These are phyloP conservation scores for Malurus alboscapulatus DNA, from an alignment of 2,113 vertebrate species.

Conservation along the genomic window DNA sequence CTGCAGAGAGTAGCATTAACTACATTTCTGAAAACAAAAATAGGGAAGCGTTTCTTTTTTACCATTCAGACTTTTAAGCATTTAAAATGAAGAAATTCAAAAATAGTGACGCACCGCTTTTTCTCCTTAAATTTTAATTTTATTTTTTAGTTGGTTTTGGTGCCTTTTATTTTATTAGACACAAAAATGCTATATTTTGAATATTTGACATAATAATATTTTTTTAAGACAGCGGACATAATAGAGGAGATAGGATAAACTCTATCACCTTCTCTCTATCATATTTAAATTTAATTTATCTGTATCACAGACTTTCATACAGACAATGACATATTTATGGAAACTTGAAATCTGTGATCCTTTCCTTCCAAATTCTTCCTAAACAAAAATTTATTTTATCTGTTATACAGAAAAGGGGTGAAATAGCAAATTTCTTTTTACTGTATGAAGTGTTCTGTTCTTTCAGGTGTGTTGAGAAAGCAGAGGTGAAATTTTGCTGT, in stretches of 20 bases:
- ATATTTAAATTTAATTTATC: not conserved
- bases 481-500: not conserved
- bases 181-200: too few species aligned
- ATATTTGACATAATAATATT: not conserved
- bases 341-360: not conserved
- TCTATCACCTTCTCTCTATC: not conserved
- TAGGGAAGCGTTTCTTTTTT: not conserved
- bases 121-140: not conserved
- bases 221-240: not conserved
- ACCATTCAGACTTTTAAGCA: not conserved
- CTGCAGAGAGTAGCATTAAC: not conserved
- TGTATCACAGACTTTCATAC: not conserved
- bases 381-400: not conserved
- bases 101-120: not conserved
- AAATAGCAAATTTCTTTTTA: not conserved
- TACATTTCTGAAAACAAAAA: not conserved
- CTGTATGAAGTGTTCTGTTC: not conserved
- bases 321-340: not conserved
- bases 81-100: not conserved
- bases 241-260: not conserved
- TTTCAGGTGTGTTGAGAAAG: not conserved
- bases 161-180: not conserved
- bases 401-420: not conserved
- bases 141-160: rapidly evolving
- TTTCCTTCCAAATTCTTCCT: not conserved